Evolutionary conservation across 2,113 vertebrate genomes (phyloP), one percentile per base, ranked within the genome.

Genomic region (Butastur rufipennis): DNA sequence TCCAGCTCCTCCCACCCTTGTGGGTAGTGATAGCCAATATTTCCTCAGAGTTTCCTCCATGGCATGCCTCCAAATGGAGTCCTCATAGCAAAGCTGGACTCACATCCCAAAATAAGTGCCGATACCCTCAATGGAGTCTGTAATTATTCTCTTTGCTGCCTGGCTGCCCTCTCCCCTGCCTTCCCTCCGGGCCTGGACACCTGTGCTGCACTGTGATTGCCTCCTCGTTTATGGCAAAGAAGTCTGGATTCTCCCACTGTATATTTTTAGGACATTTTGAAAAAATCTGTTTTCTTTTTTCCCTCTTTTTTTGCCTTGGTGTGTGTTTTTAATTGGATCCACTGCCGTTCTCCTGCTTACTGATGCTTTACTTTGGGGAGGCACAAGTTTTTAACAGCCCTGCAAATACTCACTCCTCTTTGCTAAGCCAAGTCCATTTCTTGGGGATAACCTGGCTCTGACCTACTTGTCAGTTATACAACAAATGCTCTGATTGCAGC

Each of bases 131-230:
- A 34, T 20, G 74, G 91, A 94, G 84, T 88, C 89, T 93, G 91
- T 80, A 95, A 97, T 95, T 92, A 91, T 75, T 94, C 77, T 95
- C 78, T 85, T 91, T 89, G 70, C 66, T 96, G 94, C 81, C 96
- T 95, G 96, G 93, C 94, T 97, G 96, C 96, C 93, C 96, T 96
- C 75, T 96, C 92, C 63, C 32, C 94, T 95, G 87, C 81, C 96
- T 96, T 96, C 96, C 93, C 95, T 93, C 36, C 4, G 91, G 94
- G 94, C 86, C 94, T 88, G 89, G 91, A 95, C 96, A 97, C 95
- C 94, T 97, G 89, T 77, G 89, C 73, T 96, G 87, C 75, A 83
- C 85, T 2, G 4, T 68, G 92, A 95, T 95, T 94, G 75, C 73
- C 94, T 97, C 48, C 45, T 84, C 84, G 0, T 95, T 95, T 94